Base-by-base conservation (phyloP, 2,888 invertebrate species). In the Cactoblastis cactorum region DNA sequence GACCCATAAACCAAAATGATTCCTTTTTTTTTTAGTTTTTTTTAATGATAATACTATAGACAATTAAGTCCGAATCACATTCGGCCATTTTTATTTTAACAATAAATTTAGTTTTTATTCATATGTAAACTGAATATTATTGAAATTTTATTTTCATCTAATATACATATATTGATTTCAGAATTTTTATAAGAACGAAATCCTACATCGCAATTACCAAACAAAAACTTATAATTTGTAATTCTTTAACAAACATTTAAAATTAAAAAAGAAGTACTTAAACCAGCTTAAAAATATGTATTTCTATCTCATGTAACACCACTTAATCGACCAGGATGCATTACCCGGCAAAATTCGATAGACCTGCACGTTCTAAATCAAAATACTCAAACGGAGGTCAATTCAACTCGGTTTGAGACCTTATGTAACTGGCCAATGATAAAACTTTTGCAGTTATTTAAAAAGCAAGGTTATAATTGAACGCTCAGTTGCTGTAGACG, bases 401-500 rank as follows among this genome's bases (percentile, higher is more conserved):
- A 46, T 33, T 32, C n/a, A 37, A 37, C 37, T 37, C 22, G 15
- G 37, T 15, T 50, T 14, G 18, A 24, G 15, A 34, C 34, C 32
- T 45, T 49, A 52, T 50, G 53, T 57, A 50, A 56, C 41, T 59
- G 43, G 52, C 59, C 63, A 63, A 62, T 62, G 61, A 59, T 59
- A 55, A 53, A 38, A 18, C 14, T 58, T 45, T 50, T 55, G 33
- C 46, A 45, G 54, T 59, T 69, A 70, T 72, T 73, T 78, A 80
- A 73, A 66, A 62, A 61, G 73, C 73, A 76, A 77, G 80, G 74
- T 65, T 76, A 71, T 49, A 0, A 8, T 51, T 45, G 24, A 37
- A 33, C 53, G 51, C 45, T 61, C 77, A 81, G 83, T 83, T 51
- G 56, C 38, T 53, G 72, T 74, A 73, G 72, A 58, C 79, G 79